phyloP scores from a whole-genome alignment of 1,140 invertebrate genomes.

The Musca vetustissima region DNA sequence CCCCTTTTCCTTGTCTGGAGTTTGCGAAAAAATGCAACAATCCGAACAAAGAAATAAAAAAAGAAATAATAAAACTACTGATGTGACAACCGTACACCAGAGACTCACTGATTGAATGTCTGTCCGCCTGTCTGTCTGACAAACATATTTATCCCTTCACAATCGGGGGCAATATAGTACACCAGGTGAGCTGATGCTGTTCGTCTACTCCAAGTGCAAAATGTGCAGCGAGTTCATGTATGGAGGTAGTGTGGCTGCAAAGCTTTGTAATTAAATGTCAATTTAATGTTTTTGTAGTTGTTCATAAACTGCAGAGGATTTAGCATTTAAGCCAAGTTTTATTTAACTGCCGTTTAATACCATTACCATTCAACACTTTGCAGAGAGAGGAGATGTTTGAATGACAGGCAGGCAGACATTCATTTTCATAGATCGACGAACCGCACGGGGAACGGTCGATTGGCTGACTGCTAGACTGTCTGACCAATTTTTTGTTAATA shows the following conservation, averaged over 20 bases:
- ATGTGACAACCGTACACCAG: constrained; percentile 3
- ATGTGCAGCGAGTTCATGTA: no score
- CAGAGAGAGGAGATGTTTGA: neutral
- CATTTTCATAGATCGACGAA: constrained; percentile 1
- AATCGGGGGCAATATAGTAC: no score
- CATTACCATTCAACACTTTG: constrained; percentile 4
- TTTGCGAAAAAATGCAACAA: neutral
- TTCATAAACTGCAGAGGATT: neutral
- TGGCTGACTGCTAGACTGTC: neutral
- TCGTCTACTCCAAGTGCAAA: no score
- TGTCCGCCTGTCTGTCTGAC: neutral
- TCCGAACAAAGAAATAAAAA: no score
- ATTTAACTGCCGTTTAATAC: constrained; percentile 2
- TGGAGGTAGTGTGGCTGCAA: no score
- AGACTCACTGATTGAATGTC: constrained; percentile 2
- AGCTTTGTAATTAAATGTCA: constrained; percentile 21
- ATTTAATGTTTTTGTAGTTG: constrained; percentile 2
- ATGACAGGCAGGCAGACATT: neutral
- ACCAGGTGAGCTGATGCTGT: no score
- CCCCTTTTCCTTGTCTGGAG: no score
- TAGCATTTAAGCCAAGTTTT: constrained; percentile 20
- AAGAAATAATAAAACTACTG: constrained; percentile 7
- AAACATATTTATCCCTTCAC: neutral
- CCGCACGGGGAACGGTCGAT: neutral
- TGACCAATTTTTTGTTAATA: no score